Evolutionary conservation across 2,113 vertebrate genomes (phyloP), one percentile per base, ranked within the genome.

Genomic region (Stomatorhinus ivindoensis): DNA sequence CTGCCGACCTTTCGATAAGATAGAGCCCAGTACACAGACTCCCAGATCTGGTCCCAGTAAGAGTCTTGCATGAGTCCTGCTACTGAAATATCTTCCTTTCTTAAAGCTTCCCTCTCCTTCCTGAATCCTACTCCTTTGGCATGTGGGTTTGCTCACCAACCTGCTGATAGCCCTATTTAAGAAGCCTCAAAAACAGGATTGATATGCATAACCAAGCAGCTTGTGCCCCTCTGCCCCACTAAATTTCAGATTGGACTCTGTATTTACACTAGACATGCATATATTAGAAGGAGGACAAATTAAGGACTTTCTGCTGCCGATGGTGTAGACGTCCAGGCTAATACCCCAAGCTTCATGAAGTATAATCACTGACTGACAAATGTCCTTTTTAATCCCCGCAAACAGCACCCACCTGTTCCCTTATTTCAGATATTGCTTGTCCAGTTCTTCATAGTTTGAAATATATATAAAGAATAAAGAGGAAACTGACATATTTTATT

Each of bases 371-470:
- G 35, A 89, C 48, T 83, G 80, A 89, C 47, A 51, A 85, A 47
- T 89, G 88, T 84, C 48, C 82, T 89, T 89, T 89, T 24, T 8
- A 53, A 89, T 89, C 44, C 39, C 50, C 5, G 4, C 82, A 53
- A 85, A 82, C 8, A 48, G 55, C 44, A 35, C 31, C 88, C 24
- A 21, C 80, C 82, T 85, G 42, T 61, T 51, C 44, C n/a, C 51
- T 58, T 44, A 89, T 85, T 51, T 85, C 42, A 58, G 42, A 55
- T 80, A 89, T 58, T 42, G 15, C 11, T 89, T 1, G 6, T 85
- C 51, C 19, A 44, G 42, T 39, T 3, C 44, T 61, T 46, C 7
- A 47, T 39, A 47, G 7, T 13, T 61, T n/a, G 17, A 85, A 80
- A 85, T 46, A 61, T 82, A 58, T 7, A 9, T 55, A 35, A 24